Evolutionary conservation across 2,888 invertebrate species (phyloP).

Genomic region (Synanthedon tipuliformis): DNA sequence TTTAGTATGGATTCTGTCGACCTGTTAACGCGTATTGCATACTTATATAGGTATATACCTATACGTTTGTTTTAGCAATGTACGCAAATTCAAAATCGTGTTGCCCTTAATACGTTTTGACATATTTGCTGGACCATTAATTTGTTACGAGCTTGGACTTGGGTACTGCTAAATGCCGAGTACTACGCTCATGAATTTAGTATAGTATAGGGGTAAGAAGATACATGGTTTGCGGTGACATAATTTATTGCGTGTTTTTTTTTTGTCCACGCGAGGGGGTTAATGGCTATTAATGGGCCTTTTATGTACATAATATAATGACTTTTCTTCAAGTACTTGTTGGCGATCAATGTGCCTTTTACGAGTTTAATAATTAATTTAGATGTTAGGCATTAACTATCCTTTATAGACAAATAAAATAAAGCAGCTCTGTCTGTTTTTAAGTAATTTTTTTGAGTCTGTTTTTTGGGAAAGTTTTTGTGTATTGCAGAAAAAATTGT

Average conservation of each 20-base stretch:
- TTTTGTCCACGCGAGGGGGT: constrained; percentile 48
- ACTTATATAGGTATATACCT: too few relatives aligned
- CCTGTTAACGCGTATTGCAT: too few relatives aligned
- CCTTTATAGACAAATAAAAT: too few relatives aligned
- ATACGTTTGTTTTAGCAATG: too few relatives aligned
- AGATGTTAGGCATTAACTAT: too few relatives aligned
- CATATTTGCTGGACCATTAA: background rate
- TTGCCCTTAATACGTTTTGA: background rate
- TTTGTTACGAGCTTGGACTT: constrained; percentile 6
- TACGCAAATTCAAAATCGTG: background rate
- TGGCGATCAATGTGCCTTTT: background rate
- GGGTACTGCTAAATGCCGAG: constrained; percentile 18
- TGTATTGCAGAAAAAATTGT: too few relatives aligned
- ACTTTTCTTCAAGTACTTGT: constrained; percentile 15
- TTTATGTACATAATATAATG: constrained; percentile 50
- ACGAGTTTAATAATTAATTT: background rate
- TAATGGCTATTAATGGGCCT: constrained; percentile 58
- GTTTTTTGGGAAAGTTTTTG: too few relatives aligned
- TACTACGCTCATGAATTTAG: constrained; percentile 5
- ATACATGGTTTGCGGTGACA: constrained; percentile 42
- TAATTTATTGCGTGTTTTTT: constrained; percentile 66
- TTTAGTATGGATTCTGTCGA: too few relatives aligned
- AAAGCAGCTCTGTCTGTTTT: too few relatives aligned
- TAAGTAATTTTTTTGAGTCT: too few relatives aligned
- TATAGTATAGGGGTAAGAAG: constrained; percentile 25